Evolutionary conservation across 2,888 invertebrate species (phyloP).

Genomic region (Napeogenes sylphis): DNA sequence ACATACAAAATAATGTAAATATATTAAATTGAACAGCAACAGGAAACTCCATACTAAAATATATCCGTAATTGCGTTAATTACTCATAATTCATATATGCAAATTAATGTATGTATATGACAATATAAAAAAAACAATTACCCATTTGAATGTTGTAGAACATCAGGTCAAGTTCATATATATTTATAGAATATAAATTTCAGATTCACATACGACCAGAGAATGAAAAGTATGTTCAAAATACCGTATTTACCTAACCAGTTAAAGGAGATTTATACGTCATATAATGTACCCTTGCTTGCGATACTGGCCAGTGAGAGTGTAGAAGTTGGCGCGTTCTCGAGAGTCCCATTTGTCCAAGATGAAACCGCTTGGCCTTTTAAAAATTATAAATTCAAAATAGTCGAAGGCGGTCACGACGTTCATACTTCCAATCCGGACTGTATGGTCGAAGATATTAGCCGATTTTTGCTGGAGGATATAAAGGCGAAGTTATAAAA

Average conservation of each 20-base stretch:
- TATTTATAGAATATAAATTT: slow-evolving; percentile 4
- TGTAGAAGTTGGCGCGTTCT: slow-evolving; percentile 38
- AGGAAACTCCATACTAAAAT: too few species aligned
- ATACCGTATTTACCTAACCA: slow-evolving; percentile 45
- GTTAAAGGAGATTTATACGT: slow-evolving; percentile 44
- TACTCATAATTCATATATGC: too few species aligned
- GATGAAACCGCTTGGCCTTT: slow-evolving; percentile 51
- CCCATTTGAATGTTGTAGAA: too few species aligned
- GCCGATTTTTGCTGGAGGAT: slow-evolving; percentile 45
- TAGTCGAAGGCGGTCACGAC: slow-evolving; percentile 78
- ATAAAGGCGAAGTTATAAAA: slow-evolving; percentile 28
- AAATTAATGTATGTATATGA: too few species aligned
- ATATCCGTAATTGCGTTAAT: too few species aligned
- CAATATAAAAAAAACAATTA: too few species aligned
- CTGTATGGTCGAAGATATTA: slow-evolving; percentile 62
- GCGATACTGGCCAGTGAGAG: slow-evolving; percentile 44
- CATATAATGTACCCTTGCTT: slow-evolving; percentile 44
- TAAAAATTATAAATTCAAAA: slow-evolving; percentile 45
- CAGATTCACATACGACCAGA: slow-evolving; percentile 53
- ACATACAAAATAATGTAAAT: too few species aligned
- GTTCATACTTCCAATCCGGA: slow-evolving; percentile 77
- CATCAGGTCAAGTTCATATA: too few species aligned
- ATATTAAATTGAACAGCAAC: too few species aligned
- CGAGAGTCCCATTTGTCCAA: slow-evolving; percentile 41
- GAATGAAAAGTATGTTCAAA: slow-evolving; percentile 50